Evolutionary conservation across 2,797 vertebrate species (phyloP), one percentile per base, ranked within the genome.

Genomic region (Scleropages formosus): DNA sequence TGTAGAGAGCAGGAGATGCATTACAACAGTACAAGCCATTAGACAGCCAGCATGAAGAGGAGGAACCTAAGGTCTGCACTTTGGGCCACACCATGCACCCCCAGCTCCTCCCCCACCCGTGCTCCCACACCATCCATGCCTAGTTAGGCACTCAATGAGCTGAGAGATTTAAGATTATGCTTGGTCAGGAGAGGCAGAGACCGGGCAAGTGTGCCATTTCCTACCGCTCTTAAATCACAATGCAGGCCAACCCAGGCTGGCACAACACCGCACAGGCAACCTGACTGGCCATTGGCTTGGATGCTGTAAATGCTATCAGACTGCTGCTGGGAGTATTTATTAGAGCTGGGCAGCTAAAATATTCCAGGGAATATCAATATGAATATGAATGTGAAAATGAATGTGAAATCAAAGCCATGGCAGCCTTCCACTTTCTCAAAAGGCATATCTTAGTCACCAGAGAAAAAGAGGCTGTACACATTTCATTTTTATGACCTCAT

Each of bases 151-250:
- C 72, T 81, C 81, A 81, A 81, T 75, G 81, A 79, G 74, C 79
- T 80, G 80, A 68, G 76, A 82, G 80, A 82, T 85, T 82, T 85
- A 77, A 79, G 77, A 78, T 75, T 53, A 73, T 76, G 76, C 75
- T 72, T 74, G 77, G 73, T 79, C 76, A 66, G 76, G 73, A 65
- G 72, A 74, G 72, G 56, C 73, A 62, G 78, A 73, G 78, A 59
- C 72, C 27, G 62, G 69, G 73, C 58, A 74, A 72, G 72, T 51
- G 65, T 61, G 78, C 70, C 69, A 71, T 79, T 78, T 82, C 78
- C 77, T 79, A 79, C 78, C 69, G 78, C 75, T 69, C 79, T 79
- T 77, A 80, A 83, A 83, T 78, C 79, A 81, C 66, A 75, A 59
- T n/a, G 71, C 44, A n/a, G 68, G 22, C 4, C 24, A 59, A 78